Evolutionary conservation across 1,140 invertebrate genomes (phyloP), one percentile per base, ranked within the genome.

Genomic region (Elymnias hypermnestra): DNA sequence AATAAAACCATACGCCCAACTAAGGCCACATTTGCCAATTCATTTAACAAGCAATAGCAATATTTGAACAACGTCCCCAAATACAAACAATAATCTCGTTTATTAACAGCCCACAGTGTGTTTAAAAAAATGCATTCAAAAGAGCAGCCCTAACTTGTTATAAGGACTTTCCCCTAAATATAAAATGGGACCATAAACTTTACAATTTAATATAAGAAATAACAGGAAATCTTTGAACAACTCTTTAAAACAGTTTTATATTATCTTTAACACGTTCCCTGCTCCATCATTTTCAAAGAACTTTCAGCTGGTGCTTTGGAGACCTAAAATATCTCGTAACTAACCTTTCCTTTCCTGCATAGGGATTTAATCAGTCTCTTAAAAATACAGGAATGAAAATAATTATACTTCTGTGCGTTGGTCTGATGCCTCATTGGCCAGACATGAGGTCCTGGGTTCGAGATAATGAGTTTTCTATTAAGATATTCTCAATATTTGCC

Each of bases 31-130:
- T 59, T 56, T 65, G 36, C 51, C 72, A 60, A 53, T 65, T 57
- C 68, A 78, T 82, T 82, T 63, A 55, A 50, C 60, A 63, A 63
- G 63, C 53, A 65, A 57, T 43, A 56, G 61, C 57, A 77, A 82
- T 82, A 79, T 79, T 79, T 82, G 69, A 72, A 57, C 72, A 63
- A 61, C 55, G 50, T 26, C 61, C 75, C 67, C 61, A 56, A 53
- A 46, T 40, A 36, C 50, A 65, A 57, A 72, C 72, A 73, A 72
- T 72, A 78, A 83, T 81, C 71, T 67, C 50, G 62, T 81, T n/a
- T 78, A 78, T 75, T 71, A 72, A 68, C 57, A 50, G 51, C 56
- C 52, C 50, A 72, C 68, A 77, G 78, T 72, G 72, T 64, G 40
- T 66, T 58, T 57, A 61, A 72, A 73, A 36, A 75, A 72, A 73